Conservation (phyloP, 1,140 invertebrate genomes). For the Cydia pomonella region DNA sequence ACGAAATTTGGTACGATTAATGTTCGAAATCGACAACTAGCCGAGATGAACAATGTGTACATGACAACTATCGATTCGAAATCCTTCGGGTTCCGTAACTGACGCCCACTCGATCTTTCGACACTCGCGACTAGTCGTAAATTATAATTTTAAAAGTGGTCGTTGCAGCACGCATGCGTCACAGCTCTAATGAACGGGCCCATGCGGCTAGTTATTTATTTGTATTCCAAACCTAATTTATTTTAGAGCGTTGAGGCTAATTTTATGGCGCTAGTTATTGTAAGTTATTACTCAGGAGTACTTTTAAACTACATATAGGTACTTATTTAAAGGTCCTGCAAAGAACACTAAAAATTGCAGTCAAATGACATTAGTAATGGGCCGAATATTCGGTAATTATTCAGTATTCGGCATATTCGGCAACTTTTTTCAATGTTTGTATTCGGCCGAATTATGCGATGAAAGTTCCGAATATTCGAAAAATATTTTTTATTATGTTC, state of each 20-base stretch:
- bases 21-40: slow-evolving; percentile 28
- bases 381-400: too few relatives aligned
- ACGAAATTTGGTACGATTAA: neutral
- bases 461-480: too few relatives aligned
- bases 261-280: slow-evolving; percentile 4
- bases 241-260: slow-evolving; percentile 19
- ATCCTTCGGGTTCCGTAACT: slow-evolving; percentile 41
- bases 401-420: too few relatives aligned
- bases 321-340: neutral
- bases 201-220: slow-evolving; percentile 18
- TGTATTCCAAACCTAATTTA: slow-evolving; percentile 25
- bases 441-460: too few relatives aligned
- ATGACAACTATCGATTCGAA: slow-evolving; percentile 25
- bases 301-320: neutral
- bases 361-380: too few relatives aligned
- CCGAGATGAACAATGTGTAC: slow-evolving; percentile 44
- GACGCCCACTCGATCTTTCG: slow-evolving; percentile 73
- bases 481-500: too few relatives aligned
- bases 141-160: slow-evolving; percentile 74
- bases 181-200: slow-evolving; percentile 38
- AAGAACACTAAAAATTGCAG: neutral
- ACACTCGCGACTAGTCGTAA: slow-evolving; percentile 72
- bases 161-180: slow-evolving; percentile 43
- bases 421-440: too few relatives aligned
- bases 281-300: neutral